Evolutionary conservation across 1,140 invertebrate species (phyloP).

Genomic region (Amphibalanus amphitrite): DNA sequence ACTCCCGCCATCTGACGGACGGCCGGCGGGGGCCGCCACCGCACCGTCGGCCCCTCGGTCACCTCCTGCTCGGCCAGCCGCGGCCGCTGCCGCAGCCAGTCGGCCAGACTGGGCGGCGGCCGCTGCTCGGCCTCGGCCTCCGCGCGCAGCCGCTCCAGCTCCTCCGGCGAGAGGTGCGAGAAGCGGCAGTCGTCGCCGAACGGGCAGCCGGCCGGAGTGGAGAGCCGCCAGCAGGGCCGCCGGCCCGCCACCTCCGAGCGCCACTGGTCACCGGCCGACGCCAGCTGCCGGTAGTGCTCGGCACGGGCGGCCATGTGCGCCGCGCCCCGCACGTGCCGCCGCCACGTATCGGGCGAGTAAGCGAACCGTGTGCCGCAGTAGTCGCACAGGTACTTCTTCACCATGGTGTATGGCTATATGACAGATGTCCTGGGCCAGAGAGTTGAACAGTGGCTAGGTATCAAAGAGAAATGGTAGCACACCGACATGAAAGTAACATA

Average conservation of each 20-base stretch:
- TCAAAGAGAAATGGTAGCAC: no score
- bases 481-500: no score
- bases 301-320: background rate
- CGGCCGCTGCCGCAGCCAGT: background rate
- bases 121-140: background rate
- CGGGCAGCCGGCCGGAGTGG: background rate
- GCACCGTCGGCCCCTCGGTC: background rate
- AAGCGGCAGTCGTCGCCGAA: background rate
- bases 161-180: background rate
- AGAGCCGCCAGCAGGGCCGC: background rate
- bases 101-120: background rate
- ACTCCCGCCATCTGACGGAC: background rate
- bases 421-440: no score
- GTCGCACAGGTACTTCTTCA: slow-evolving; percentile 4
- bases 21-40: background rate
- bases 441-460: no score
- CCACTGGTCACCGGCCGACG: background rate
- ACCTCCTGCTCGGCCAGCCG: background rate
- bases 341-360: background rate
- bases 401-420: no score
- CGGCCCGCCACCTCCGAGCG: background rate
- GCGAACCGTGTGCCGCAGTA: background rate
- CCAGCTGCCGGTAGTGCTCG: background rate
- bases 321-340: background rate
- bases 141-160: background rate